Evolutionary conservation across 2,797 vertebrate genomes (phyloP).

Genomic region (Smutsia gigantea): DNA sequence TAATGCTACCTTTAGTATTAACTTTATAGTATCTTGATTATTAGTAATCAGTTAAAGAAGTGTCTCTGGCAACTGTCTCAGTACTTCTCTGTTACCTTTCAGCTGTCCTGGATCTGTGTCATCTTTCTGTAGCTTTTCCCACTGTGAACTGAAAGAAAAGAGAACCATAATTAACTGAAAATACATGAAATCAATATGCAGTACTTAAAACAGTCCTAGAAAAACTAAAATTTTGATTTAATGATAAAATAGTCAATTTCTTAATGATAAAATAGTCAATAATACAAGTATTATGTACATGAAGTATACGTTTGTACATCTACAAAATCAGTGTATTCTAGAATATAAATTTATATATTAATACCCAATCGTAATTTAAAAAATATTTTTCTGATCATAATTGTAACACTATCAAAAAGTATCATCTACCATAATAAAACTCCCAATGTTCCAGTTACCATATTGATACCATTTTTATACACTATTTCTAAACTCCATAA

Average conservation of each 20-base stretch:
- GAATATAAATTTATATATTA: slow-evolving; percentile 20
- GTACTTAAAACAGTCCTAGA: neutral
- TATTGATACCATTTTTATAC: neutral
- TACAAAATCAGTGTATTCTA: neutral
- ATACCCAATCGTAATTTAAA: neutral
- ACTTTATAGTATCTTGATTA: neutral
- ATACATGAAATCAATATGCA: slow-evolving; percentile 36
- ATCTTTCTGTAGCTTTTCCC: slow-evolving; percentile 93
- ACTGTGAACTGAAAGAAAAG: slow-evolving; percentile 91
- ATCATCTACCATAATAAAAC: neutral
- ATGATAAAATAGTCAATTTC: neutral
- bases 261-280: neutral
- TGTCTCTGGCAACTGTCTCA: neutral
- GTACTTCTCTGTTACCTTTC: slow-evolving; percentile 89
- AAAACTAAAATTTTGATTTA: slow-evolving; percentile 15
- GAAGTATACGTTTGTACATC: neutral
- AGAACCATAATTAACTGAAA: slow-evolving; percentile 53
- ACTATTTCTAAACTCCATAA: neutral
- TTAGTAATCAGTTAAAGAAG: neutral
- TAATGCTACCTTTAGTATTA: neutral
- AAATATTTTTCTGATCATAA: neutral
- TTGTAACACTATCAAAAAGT: slow-evolving; percentile 36
- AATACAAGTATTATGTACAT: slow-evolving; percentile 23
- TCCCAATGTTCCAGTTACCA: neutral
- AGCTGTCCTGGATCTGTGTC: slow-evolving; percentile 89